A percentile compares a stretch with the other conserved stretches of the same genome.
These are phyloP conservation scores for Anarrhichthys ocellatus DNA, from an alignment of 2,113 vertebrate species.

Conservation along the genomic window DNA sequence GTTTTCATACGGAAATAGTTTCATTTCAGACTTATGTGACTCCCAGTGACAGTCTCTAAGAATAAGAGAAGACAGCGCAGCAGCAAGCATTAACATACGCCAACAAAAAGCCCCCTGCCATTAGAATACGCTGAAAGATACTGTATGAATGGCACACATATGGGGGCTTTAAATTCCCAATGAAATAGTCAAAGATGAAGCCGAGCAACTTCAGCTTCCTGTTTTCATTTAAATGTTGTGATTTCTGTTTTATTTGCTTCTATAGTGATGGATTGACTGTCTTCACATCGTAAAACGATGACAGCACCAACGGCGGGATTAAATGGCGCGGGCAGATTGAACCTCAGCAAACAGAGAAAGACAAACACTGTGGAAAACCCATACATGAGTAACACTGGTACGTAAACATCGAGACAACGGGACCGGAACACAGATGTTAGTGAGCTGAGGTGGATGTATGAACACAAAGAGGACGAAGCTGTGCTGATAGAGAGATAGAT, in stretches of 20 bases:
- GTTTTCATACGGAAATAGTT: too few relatives aligned
- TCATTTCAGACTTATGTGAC: too few relatives aligned
- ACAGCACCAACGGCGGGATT: neutral
- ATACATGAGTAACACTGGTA: neutral
- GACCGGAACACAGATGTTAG: neutral
- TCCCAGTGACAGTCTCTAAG: too few relatives aligned
- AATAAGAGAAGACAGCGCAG: too few relatives aligned
- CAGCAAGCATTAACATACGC: neutral
- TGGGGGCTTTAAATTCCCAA: too few relatives aligned
- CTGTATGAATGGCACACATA: too few relatives aligned
- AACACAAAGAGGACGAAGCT: neutral
- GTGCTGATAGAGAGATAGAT: neutral
- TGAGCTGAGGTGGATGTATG: neutral
- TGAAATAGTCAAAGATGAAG: too few relatives aligned
- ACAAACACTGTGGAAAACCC: neutral
- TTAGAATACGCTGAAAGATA: neutral
- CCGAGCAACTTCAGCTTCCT: too few relatives aligned
- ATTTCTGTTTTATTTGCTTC: too few relatives aligned
- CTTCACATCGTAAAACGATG: neutral
- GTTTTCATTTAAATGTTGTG: too few relatives aligned
- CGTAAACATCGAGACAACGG: constrained; percentile 25
- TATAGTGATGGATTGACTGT: neutral
- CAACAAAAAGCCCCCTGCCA: neutral
- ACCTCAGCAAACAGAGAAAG: neutral
- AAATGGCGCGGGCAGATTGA: neutral